Percentiles rank a stretch among this genome's conserved stretches.
Conservation (phyloP, 2,888 invertebrate genomes). For the Dryomyza anilis region DNA sequence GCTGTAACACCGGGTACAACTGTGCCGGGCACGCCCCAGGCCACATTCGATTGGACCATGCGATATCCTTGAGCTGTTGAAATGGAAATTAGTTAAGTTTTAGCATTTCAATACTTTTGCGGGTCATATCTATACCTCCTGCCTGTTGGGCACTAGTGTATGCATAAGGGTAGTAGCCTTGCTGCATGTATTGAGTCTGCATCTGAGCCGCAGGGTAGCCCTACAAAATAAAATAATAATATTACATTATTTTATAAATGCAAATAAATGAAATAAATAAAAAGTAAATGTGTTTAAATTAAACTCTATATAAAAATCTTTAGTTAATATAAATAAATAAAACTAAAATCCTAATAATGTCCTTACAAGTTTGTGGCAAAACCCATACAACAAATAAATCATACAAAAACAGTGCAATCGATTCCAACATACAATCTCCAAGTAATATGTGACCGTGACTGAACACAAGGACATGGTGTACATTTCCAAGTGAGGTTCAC, state of each 20-base stretch:
- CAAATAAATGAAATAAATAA: background rate
- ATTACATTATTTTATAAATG: background rate
- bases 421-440: too few species aligned
- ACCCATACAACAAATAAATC: too few species aligned
- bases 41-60: slow-evolving; percentile 67
- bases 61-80: slow-evolving; percentile 65
- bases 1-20: slow-evolving; percentile 64
- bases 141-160: slow-evolving; percentile 76
- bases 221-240: slow-evolving; percentile 58
- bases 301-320: too few species aligned
- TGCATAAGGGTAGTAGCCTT: slow-evolving; percentile 72
- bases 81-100: too few species aligned
- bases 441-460: too few species aligned
- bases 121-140: slow-evolving; percentile 62
- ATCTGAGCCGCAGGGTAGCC: slow-evolving; percentile 72
- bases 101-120: background rate
- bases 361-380: too few species aligned
- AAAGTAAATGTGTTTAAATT: too few species aligned
- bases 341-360: too few species aligned
- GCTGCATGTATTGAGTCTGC: slow-evolving; percentile 82
- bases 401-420: too few species aligned
- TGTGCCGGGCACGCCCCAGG: slow-evolving; percentile 64
- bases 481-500: too few species aligned
- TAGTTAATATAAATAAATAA: too few species aligned
- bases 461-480: too few species aligned